Percentiles rank a stretch among this genome's conserved stretches.
phyloP scores from a whole-genome alignment of 2,113 vertebrate species.

The Hypocryptadius cinnamomeus region DNA sequence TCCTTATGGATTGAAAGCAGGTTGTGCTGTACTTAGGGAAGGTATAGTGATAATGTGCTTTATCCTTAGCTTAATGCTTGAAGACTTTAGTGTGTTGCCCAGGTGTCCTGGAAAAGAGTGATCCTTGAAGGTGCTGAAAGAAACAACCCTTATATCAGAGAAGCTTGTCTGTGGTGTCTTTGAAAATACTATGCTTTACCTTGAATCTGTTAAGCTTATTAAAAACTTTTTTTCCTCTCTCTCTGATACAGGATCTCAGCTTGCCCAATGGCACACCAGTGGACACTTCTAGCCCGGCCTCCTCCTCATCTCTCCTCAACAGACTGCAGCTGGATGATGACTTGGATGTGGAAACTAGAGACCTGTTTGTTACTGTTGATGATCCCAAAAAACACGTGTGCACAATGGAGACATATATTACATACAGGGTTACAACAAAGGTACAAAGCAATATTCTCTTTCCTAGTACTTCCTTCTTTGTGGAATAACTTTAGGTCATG shows the following conservation, averaged over 20 bases:
- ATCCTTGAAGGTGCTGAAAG: neutral
- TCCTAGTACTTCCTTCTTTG: neutral
- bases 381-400: conserved; percentile 97
- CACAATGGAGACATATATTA: conserved; percentile 98
- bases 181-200: neutral
- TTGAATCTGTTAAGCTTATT: neutral
- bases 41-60: neutral
- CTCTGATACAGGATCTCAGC: conserved; percentile 76
- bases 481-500: neutral
- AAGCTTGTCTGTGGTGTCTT: neutral
- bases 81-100: neutral
- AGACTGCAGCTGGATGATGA: conserved; percentile 92
- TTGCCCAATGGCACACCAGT: conserved; percentile 89
- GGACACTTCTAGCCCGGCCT: conserved; percentile 88
- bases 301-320: conserved; percentile 87
- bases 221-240: neutral
- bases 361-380: conserved; percentile 96
- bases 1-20: neutral
- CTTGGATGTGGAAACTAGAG: conserved; percentile 85
- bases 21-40: neutral
- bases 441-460: conserved; percentile 54
- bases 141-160: neutral
- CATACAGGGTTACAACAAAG: conserved; percentile 93
- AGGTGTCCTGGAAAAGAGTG: neutral
- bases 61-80: neutral